Conservation (phyloP, 2,113 vertebrate species). For the Erpornis zantholeuca region DNA sequence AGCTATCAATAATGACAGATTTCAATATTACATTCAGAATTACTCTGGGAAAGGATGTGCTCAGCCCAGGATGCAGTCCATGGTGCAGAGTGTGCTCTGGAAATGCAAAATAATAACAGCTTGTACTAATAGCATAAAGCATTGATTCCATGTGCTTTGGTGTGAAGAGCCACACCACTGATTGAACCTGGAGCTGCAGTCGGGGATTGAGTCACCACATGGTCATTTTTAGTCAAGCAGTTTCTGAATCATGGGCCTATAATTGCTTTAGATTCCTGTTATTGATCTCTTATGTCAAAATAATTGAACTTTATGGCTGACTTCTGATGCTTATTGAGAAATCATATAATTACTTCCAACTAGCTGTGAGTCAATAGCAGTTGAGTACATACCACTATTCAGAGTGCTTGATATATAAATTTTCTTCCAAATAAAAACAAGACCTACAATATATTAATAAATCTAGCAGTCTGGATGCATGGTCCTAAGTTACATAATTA, state of each 20-base stretch:
- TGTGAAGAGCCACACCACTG: neutral
- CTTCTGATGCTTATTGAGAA: slow-evolving; percentile 55
- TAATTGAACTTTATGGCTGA: slow-evolving; percentile 52
- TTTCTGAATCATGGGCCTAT: slow-evolving; percentile 8
- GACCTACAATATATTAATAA: neutral
- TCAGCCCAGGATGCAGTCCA: neutral
- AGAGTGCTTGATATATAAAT: neutral
- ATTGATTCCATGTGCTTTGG: neutral
- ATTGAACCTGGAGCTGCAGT: neutral
- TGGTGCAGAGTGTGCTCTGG: neutral
- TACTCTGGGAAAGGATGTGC: neutral
- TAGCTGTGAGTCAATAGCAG: neutral
- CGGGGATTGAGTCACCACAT: neutral
- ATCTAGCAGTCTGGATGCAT: neutral
- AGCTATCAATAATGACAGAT: neutral
- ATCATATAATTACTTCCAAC: slow-evolving; percentile 51
- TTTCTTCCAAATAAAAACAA: neutral
- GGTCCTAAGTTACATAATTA: neutral
- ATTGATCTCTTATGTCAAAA: slow-evolving; percentile 57
- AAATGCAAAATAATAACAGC: neutral
- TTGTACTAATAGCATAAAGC: neutral
- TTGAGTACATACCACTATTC: neutral
- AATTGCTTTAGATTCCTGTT: slow-evolving; percentile 46
- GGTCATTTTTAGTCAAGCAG: neutral
- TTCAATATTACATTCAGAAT: neutral